Evolutionary conservation across 2,888 invertebrate genomes (phyloP).

Genomic region (Drosophila fungiperda): DNA sequence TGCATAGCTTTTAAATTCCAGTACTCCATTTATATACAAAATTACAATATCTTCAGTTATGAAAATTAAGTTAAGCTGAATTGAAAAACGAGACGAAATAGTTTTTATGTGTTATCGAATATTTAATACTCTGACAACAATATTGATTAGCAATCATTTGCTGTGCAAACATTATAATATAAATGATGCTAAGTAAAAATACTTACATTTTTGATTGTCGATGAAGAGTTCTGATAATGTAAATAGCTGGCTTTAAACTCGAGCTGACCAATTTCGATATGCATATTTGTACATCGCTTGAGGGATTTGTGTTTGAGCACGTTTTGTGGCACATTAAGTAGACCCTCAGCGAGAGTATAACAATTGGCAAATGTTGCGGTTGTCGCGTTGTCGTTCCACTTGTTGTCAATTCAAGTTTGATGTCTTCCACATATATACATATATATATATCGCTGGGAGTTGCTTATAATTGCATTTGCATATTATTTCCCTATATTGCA

Average conservation of each 20-base stretch:
- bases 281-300: background rate
- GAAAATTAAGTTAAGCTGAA: too few species aligned
- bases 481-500: constrained; percentile 80
- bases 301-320: background rate
- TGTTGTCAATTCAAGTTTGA: constrained; percentile 35
- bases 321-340: background rate
- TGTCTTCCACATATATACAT: constrained; percentile 42
- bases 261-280: background rate
- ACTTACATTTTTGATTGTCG: background rate
- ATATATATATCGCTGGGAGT: constrained; percentile 48
- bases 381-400: constrained; percentile 30
- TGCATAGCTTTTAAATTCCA: constrained; percentile 30
- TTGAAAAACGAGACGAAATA: background rate
- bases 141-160: background rate
- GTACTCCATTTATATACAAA: constrained; percentile 1
- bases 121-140: background rate
- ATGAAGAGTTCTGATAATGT: background rate
- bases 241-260: background rate
- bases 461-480: constrained; percentile 79
- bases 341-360: background rate
- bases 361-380: constrained; percentile 36
- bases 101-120: background rate
- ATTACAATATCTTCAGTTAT: constrained; percentile 1
- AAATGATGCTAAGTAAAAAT: background rate
- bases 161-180: background rate